A percentile compares a stretch with the other conserved stretches of the same genome.
Evolutionary conservation across 2,888 invertebrate species (phyloP).

Genomic region (Cephus rjabovi): DNA sequence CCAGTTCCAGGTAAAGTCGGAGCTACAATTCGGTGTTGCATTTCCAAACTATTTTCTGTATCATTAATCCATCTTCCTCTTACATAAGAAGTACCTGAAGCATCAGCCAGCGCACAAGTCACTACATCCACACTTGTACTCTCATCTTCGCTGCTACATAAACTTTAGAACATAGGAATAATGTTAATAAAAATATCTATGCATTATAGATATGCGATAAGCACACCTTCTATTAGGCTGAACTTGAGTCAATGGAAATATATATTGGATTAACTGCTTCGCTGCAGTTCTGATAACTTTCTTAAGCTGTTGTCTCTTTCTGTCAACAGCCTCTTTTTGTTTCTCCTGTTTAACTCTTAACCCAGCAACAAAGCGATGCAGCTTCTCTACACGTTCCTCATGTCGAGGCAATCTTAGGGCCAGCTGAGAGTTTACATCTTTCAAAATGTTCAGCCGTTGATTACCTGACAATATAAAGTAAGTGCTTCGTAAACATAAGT

Average conservation of each 20-base stretch:
- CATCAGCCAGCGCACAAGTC: slow-evolving; percentile 73
- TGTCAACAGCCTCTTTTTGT: slow-evolving; percentile 67
- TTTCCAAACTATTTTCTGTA: slow-evolving; percentile 76
- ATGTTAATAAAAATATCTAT: neutral
- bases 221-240: slow-evolving; percentile 67
- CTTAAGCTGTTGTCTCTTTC: slow-evolving; percentile 71
- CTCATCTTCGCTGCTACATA: slow-evolving; percentile 59
- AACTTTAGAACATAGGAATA: slow-evolving; percentile 32
- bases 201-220: neutral
- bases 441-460: slow-evolving; percentile 58
- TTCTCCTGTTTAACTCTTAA: slow-evolving; percentile 69
- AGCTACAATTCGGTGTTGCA: slow-evolving; percentile 83
- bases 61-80: slow-evolving; percentile 82
- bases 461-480: slow-evolving; percentile 48
- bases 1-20: slow-evolving; percentile 87
- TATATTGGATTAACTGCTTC: slow-evolving; percentile 74
- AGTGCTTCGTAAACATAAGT: neutral
- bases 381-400: slow-evolving; percentile 73
- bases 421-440: slow-evolving; percentile 65
- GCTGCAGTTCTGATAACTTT: slow-evolving; percentile 71
- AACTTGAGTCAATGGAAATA: slow-evolving; percentile 76
- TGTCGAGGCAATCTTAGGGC: slow-evolving; percentile 72
- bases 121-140: slow-evolving; percentile 56
- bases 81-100: slow-evolving; percentile 83
- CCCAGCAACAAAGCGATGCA: slow-evolving; percentile 71